Base-by-base conservation (phyloP, 2,888 invertebrate species). In the Abrostola triplasia region DNA sequence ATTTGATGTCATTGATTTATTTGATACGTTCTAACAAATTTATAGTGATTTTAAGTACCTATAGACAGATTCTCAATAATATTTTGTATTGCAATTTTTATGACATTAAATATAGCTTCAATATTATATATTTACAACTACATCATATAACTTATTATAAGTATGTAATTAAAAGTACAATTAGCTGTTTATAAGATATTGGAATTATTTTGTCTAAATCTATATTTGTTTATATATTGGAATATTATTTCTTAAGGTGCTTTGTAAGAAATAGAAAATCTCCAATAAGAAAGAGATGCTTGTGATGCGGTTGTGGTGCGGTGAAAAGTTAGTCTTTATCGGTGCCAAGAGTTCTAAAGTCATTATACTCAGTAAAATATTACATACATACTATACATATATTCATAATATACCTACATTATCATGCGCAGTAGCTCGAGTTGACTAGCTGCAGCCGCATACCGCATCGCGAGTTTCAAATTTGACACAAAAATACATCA, bases 161-260 rank as follows among this genome's bases (percentile, higher is more conserved):
- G 79, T 74, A 80, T 84, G 79, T 85, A 82, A 87, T 82, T 75
- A 81, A 88, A 84, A 92, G 92, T 92, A 92, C 92, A 92, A 91
- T 84, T 89, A 89, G 85, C 76, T 84, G 70, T 80, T 82, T 84
- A 81, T 83, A 84, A 84, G 82, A 80, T 76, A 75, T 82, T 79
- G 76, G 74, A 83, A 73, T 82, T 84, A 84, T 86, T 86, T 87
- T 86, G 75, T 81, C 73, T 73, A 71, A 79, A 76, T 79, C 61
- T 76, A 75, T 69, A 70, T 79, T 69, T 74, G 59, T 75, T 77
- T 81, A 73, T 71, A 76, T 74, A 67, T 76, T 74, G 66, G 68
- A 73, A 64, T 62, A 71, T 74, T 79, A 77, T 79, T 78, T 80
- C 56, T 41, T 82, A 81, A 75, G 85, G 84, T 85, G 84, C 84